Evolutionary conservation across 2,113 vertebrate species (phyloP).

Genomic region (Uria lomvia): DNA sequence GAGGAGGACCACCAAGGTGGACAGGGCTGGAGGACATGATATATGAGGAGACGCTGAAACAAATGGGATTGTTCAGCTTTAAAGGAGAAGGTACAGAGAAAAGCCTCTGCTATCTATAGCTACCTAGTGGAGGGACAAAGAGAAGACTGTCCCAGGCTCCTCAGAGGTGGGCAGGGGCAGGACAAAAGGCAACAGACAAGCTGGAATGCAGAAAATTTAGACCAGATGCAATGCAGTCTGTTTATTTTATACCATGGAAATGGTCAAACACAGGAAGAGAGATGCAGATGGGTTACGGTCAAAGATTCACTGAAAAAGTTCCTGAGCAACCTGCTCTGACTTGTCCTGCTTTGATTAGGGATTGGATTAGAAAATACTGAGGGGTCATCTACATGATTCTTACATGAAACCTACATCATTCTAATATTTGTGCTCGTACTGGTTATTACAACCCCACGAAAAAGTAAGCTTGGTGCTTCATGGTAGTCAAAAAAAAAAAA

Average conservation of each 20-base stretch:
- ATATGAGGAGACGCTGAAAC: background rate
- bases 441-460: background rate
- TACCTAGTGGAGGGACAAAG: fast-evolving
- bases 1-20: background rate
- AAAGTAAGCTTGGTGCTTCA: background rate
- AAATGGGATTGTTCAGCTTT: background rate
- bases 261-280: background rate
- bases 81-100: background rate
- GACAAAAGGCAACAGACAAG: background rate
- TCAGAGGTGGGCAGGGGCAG: background rate
- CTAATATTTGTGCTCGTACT: background rate
- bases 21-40: background rate
- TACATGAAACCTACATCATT: background rate
- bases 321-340: background rate
- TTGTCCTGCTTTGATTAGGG: background rate
- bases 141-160: background rate
- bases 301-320: background rate
- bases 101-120: background rate
- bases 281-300: background rate
- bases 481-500: background rate
- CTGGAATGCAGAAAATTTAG: background rate
- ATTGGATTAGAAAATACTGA: background rate
- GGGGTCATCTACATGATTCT: background rate
- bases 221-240: background rate
- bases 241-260: background rate